phyloP scores from a whole-genome alignment of 2,113 vertebrate genomes.

The Stegastes partitus region DNA sequence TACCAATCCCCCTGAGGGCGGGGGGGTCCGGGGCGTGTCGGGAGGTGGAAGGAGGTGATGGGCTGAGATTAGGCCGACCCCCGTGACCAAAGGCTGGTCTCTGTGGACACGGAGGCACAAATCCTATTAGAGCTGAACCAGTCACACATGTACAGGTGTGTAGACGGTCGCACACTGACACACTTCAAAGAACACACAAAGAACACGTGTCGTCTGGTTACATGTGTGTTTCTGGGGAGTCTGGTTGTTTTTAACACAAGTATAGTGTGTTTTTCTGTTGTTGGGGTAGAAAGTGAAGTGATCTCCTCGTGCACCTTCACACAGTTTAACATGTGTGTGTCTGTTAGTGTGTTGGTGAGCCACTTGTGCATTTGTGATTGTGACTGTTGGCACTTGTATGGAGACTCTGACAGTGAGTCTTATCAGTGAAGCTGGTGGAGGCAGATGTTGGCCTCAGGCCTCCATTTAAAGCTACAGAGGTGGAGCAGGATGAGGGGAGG shows the following conservation, averaged over 20 bases:
- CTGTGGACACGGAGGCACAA: slow-evolving; percentile 65
- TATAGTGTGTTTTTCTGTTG: slow-evolving; percentile 10
- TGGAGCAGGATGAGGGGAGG: slow-evolving; percentile 17
- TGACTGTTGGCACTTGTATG: slow-evolving; percentile 51
- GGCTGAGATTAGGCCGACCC: slow-evolving; percentile 57
- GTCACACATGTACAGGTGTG: neutral
- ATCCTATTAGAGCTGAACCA: slow-evolving; percentile 72
- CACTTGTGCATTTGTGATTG: slow-evolving; percentile 46
- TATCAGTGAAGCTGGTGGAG: slow-evolving; percentile 76
- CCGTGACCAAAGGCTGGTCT: slow-evolving; percentile 45
- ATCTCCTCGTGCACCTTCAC: slow-evolving; percentile 48
- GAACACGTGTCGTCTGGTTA: neutral
- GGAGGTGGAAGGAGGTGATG: slow-evolving; percentile 42
- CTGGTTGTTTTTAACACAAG: no score
- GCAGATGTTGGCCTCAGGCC: slow-evolving; percentile 77
- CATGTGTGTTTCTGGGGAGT: neutral
- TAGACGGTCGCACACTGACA: neutral
- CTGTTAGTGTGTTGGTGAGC: slow-evolving; percentile 29
- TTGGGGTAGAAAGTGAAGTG: slow-evolving; percentile 33
- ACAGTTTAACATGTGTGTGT: slow-evolving; percentile 4
- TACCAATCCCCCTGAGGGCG: slow-evolving; percentile 27
- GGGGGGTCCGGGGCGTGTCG: neutral
- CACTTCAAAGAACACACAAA: neutral
- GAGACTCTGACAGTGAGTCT: slow-evolving; percentile 42
- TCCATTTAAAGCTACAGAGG: slow-evolving; percentile 73